Evolutionary conservation across 2,113 vertebrate species (phyloP), one percentile per base, ranked within the genome.

Genomic region (Neopipo cinnamomea): DNA sequence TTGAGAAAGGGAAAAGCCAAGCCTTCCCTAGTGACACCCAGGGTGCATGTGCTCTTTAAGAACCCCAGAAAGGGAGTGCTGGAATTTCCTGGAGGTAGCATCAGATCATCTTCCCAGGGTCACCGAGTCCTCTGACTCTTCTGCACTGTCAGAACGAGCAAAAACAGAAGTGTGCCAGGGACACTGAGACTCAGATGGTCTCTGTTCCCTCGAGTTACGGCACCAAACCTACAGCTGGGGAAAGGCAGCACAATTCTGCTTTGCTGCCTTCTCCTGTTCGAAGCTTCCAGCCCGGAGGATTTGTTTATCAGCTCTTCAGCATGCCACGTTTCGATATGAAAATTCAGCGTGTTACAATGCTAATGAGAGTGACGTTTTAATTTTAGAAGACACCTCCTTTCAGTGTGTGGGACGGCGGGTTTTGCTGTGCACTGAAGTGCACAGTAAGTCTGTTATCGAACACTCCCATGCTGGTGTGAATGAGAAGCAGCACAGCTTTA

Each of bases 381-480:
- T 85, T 96, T 95, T 95, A 94, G 82, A 91, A 96, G 79, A 95
- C 78, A 79, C 72, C 85, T 85, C 89, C 90, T 93, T 92, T 87
- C 74, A 47, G 37, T 24, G 67, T 35, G 84, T 88, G 56, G 95
- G 96, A 89, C 80, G 91, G 30, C 53, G 94, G 56, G 58, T 59
- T 91, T 72, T 88, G 71, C 89, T 91, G 58, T 44, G 70, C 1
- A 2, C 78, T 61, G 71, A 83, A 66, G 80, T 24, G 2, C 74
- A 91, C 74, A 85, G 63, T 50, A 27, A 87, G 67, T 59, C 89
- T 96, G 41, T 83, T 94, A 94, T 55, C 15, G 22, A 95, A 47
- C 82, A 25, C 82, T 55, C 75, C 77, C 55, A 21, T 70, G 78
- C 75, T 77, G 41, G 55, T 88, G 89, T 61, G 90, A 96, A 91